Conservation (phyloP, 2,797 vertebrate species). For the Microctenopoma stevenorrisi region DNA sequence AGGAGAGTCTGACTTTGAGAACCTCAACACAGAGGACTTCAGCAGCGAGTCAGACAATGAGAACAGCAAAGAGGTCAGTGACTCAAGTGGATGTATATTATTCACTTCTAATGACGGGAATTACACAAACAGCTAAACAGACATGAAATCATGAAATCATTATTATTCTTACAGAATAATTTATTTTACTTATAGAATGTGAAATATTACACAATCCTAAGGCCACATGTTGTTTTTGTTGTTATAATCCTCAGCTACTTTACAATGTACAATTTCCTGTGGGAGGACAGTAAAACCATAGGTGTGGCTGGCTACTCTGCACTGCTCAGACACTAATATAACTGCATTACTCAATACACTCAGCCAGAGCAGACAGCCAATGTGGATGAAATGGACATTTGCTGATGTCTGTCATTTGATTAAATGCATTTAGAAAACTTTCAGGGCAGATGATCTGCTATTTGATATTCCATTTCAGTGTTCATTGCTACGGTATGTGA, state of each 20-base stretch:
- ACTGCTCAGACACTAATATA: conserved; percentile 38
- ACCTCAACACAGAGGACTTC: conserved; percentile 97
- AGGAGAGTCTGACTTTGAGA: conserved; percentile 97
- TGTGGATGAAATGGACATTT: conserved; percentile 49
- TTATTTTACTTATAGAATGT: background rate
- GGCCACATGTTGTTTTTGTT: conserved; percentile 25
- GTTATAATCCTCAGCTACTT: conserved; percentile 8
- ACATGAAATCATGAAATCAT: too few species aligned
- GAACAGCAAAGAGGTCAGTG: conserved; percentile 95
- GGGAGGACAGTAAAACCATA: conserved; percentile 20
- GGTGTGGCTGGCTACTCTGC: conserved; percentile 39
- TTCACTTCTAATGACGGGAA: background rate
- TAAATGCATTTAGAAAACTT: conserved; percentile 66
- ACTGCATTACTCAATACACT: conserved; percentile 51
- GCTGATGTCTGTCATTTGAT: conserved; percentile 39
- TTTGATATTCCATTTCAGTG: conserved; percentile 58
- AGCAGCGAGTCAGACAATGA: conserved; percentile 97
- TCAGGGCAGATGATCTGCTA: conserved; percentile 49
- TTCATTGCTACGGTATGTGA: conserved; percentile 31
- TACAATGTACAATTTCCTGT: conserved; percentile 6
- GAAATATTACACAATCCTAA: background rate
- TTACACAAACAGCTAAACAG: background rate
- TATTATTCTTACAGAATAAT: background rate
- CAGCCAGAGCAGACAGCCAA: conserved; percentile 15
- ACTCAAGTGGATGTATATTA: background rate